phyloP scores from a whole-genome alignment of 2,113 vertebrate species.

The Tricholaema leucomelas region DNA sequence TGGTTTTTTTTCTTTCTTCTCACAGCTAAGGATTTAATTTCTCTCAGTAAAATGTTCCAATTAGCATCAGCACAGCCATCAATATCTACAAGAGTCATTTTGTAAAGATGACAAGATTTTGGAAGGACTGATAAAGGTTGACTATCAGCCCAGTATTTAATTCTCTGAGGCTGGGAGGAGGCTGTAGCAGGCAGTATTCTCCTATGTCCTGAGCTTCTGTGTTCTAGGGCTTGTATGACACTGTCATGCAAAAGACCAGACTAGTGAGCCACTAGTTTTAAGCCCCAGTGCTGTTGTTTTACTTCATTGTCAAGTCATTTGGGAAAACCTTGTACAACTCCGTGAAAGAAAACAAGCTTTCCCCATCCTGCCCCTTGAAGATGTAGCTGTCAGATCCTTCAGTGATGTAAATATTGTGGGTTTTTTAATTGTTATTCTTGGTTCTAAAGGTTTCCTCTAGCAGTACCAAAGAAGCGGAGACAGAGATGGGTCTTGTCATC shows the following conservation, averaged over 20 bases:
- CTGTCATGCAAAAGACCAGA: background rate
- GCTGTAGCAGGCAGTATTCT: background rate
- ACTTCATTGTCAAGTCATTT: background rate
- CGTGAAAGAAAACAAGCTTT: background rate
- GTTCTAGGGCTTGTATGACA: background rate
- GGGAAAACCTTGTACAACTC: background rate
- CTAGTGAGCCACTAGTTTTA: background rate
- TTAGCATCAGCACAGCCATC: background rate
- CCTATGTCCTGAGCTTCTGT: background rate
- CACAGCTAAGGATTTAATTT: too few species aligned
- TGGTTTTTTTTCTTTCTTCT: too few species aligned
- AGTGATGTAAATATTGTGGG: rapidly evolving
- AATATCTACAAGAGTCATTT: background rate
- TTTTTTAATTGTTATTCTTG: background rate
- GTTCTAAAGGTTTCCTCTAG: conserved; percentile 63
- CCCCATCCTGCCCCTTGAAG: background rate
- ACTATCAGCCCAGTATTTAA: background rate
- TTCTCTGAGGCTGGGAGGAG: background rate
- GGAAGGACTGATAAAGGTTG: background rate
- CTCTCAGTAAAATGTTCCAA: too few species aligned
- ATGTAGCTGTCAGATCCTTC: background rate
- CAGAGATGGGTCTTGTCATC: conserved; percentile 82
- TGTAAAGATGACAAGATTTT: background rate
- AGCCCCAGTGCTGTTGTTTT: background rate
- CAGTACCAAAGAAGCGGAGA: conserved; percentile 75